phyloP scores from a whole-genome alignment of 2,888 invertebrate species.

The Agrochola lychnidis region DNA sequence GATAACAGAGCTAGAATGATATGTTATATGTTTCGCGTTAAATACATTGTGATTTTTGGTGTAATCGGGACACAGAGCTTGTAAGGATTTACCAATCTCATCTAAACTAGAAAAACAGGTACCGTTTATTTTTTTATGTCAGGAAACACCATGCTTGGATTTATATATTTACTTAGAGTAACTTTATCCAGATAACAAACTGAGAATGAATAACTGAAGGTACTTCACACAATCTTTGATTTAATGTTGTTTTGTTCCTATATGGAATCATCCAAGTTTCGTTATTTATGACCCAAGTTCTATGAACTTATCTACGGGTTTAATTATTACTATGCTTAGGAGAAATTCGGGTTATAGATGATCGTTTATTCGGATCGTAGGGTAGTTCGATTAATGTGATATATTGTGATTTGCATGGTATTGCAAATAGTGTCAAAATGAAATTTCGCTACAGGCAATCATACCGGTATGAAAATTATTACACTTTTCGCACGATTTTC shows the following conservation, averaged over 20 bases:
- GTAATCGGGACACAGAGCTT: neutral
- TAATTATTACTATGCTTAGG: constrained; percentile 61
- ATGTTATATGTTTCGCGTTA: neutral
- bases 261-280: constrained; percentile 76
- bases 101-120: neutral
- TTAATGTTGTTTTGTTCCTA: constrained; percentile 78
- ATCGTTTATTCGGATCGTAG: constrained; percentile 30
- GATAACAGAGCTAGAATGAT: no score
- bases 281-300: constrained; percentile 78
- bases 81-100: neutral
- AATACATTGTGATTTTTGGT: neutral
- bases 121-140: neutral
- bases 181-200: constrained; percentile 48
- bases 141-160: constrained; percentile 24
- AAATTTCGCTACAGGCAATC: neutral
- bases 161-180: constrained; percentile 45
- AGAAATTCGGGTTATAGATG: constrained; percentile 28
- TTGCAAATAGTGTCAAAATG: neutral
- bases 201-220: constrained; percentile 51
- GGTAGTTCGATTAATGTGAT: constrained; percentile 22
- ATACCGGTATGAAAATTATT: neutral
- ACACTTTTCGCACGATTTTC: neutral
- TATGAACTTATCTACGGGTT: constrained; percentile 60
- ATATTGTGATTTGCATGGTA: constrained; percentile 6
- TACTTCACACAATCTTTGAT: constrained; percentile 69